Evolutionary conservation across 30 jellyfish, hydroid and myxozoan species (phyloP), one percentile per base, ranked within the genome.

Genomic region (Thelohanellus kitauei): DNA sequence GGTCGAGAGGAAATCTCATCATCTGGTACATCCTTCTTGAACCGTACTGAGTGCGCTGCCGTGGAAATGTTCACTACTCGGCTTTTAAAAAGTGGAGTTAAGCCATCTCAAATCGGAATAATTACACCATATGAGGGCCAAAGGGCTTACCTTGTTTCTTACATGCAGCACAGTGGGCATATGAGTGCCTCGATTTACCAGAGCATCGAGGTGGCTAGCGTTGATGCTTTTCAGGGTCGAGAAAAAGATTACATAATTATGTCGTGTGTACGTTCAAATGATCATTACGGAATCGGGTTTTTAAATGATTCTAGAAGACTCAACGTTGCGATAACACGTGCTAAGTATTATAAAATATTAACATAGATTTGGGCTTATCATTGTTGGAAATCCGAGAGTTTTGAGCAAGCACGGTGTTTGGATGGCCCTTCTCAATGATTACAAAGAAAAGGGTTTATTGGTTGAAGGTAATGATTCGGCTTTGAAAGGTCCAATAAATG

Each of bases 381-480:
- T 75, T 29, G 55, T 75, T 75, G 95, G 95, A 0, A 75, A 75
- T 40, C 95, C 95, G 0, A 75, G 64, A 49, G 95, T 75, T 9
- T 54, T 75, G 9, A 60, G 87, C 5, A 40, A 71, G 71, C 92
- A 71, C 49, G 87, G 84, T 14, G 33, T 71, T 12, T 71, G 92
- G 92, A 71, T 60, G 30, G 87, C 61, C 43, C 63, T 71, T 8
- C 54, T 71, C 54, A 71, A 71, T 50, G 92, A 71, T 31, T 71
- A 71, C 67, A 71, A 71, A 46, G 92, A 64, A 21, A 71, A 71
- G 54, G 37, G 83, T 34, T 84, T 71, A 11, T 65, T 71, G 14
- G 92, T 71, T 16, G 92, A 71, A 71, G 92, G 92, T 71, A 48
- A 16, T n/a, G n/a, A n/a, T n/a, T n/a, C n/a, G n/a, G n/a, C n/a